phyloP scores from a whole-genome alignment of 1,140 invertebrate species.

The Campodea augens region DNA sequence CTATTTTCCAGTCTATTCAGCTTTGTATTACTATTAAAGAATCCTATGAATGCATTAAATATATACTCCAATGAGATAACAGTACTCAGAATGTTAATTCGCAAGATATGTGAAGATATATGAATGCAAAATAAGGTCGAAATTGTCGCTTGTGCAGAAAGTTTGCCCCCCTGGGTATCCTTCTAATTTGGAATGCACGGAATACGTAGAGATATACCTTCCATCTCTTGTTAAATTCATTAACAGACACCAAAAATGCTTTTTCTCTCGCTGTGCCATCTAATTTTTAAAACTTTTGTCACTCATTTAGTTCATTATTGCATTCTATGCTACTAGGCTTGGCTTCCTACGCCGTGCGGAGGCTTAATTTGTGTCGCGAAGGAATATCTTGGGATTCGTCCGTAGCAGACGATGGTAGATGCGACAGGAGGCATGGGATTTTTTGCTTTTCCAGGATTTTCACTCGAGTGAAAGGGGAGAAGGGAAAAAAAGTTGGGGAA shows the following conservation, averaged over 20 bases:
- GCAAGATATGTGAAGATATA: conserved; percentile 5
- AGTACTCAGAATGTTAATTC: conserved; percentile 4
- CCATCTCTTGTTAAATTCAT: neutral
- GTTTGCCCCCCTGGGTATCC: neutral
- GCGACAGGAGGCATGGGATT: too few relatives aligned
- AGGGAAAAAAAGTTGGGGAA: too few relatives aligned
- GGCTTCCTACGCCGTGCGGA: too few relatives aligned
- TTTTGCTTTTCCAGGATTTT: too few relatives aligned
- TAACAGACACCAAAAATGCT: neutral
- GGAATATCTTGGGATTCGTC: too few relatives aligned
- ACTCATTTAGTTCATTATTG: neutral
- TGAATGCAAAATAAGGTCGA: conserved; percentile 5
- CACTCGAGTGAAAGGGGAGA: too few relatives aligned
- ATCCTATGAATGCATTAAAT: conserved; percentile 5
- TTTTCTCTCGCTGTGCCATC: neutral
- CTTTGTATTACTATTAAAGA: neutral
- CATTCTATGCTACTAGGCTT: neutral
- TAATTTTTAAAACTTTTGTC: conserved; percentile 1
- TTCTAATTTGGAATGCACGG: neutral
- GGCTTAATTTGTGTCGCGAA: neutral
- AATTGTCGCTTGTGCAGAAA: conserved; percentile 4
- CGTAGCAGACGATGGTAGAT: too few relatives aligned
- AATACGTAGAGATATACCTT: neutral
- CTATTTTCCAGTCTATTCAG: neutral
- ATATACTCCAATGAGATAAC: neutral